A percentile compares a stretch with the other conserved stretches of the same genome.
Evolutionary conservation across 2,113 vertebrate species (phyloP).

Genomic region (Phainopepla nitens): DNA sequence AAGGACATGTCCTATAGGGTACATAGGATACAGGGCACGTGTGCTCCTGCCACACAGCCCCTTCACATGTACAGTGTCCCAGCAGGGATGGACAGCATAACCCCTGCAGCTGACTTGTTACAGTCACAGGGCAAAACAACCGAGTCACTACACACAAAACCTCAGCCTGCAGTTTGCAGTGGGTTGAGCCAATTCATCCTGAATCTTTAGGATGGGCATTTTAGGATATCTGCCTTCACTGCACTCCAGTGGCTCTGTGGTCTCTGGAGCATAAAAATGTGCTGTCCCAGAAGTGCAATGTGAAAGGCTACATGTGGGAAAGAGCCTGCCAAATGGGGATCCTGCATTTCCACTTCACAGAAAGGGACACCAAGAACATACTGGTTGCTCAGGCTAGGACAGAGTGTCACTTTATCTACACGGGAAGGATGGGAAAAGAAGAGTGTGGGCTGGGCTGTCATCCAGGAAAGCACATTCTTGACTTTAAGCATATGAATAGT

Average conservation of each 20-base stretch:
- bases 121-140: neutral
- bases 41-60: neutral
- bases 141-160: neutral
- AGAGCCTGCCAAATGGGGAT: neutral
- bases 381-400: neutral
- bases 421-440: neutral
- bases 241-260: neutral
- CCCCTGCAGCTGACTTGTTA: neutral
- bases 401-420: neutral
- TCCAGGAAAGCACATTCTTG: neutral
- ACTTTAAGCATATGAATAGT: neutral
- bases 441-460: neutral
- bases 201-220: neutral
- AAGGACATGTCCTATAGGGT: neutral
- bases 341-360: accelerated
- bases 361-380: neutral
- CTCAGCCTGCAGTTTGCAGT: neutral
- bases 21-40: neutral
- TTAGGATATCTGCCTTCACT: neutral
- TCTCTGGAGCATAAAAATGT: neutral
- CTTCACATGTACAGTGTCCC: neutral
- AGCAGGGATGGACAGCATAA: neutral
- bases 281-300: neutral
- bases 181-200: neutral
- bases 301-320: neutral